phyloP scores from a whole-genome alignment of 2,888 invertebrate genomes.

The Cabera pusaria region DNA sequence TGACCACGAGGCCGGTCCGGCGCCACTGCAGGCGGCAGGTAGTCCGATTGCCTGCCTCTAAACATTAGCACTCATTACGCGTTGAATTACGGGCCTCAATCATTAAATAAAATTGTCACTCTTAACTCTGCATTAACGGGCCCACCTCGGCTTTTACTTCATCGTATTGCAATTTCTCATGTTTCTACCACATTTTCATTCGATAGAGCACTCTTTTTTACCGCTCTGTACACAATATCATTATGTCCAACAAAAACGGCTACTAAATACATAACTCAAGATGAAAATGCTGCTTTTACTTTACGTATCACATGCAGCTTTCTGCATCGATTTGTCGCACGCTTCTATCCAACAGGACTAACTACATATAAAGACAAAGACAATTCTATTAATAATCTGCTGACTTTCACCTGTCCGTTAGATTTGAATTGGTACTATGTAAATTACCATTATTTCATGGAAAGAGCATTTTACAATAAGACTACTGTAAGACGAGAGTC shows the following conservation, averaged over 20 bases:
- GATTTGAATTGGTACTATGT: slow-evolving; percentile 58
- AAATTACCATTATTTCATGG: slow-evolving; percentile 65
- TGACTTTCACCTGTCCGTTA: slow-evolving; percentile 71
- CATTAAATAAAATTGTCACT: slow-evolving; percentile 60
- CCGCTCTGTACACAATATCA: slow-evolving; percentile 22
- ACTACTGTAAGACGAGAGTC: slow-evolving; percentile 72
- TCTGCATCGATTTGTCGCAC: slow-evolving; percentile 29
- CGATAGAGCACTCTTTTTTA: slow-evolving; percentile 19
- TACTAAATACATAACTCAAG: slow-evolving; percentile 19
- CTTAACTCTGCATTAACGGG: slow-evolving; percentile 53
- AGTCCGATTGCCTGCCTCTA: slow-evolving; percentile 32
- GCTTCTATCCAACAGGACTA: slow-evolving; percentile 36
- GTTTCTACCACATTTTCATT: slow-evolving; percentile 49
- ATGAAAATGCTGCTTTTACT: slow-evolving; percentile 27
- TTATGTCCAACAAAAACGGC: slow-evolving; percentile 24
- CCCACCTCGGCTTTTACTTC: slow-evolving; percentile 48
- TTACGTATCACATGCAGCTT: slow-evolving; percentile 17
- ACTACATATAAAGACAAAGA: slow-evolving; percentile 39
- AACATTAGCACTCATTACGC: slow-evolving; percentile 51
- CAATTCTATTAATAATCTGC: slow-evolving; percentile 46
- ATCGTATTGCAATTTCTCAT: slow-evolving; percentile 53
- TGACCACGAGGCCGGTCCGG: slow-evolving; percentile 41
- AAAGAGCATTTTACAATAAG: slow-evolving; percentile 70
- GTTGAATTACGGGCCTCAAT: slow-evolving; percentile 35
- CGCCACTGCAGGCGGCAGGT: slow-evolving; percentile 27